Conservation (phyloP, 2,113 vertebrate genomes). For the Nasalis larvatus region DNA sequence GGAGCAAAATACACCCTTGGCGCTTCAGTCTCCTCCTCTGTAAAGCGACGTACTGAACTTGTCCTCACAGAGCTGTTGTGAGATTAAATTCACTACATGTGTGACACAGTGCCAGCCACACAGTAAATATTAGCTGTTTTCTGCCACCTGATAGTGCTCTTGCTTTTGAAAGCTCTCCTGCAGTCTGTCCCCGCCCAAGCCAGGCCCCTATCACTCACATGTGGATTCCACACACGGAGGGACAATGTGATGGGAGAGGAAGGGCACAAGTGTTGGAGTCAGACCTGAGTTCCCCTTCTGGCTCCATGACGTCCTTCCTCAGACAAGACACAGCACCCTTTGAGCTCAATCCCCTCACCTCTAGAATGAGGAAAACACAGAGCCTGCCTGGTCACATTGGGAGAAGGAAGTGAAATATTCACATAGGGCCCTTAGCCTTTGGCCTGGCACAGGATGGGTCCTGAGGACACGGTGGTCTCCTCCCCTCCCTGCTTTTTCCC, state of each 20-base stretch:
- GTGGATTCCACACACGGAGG: neutral
- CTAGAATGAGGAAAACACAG: neutral
- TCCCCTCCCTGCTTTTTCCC: neutral
- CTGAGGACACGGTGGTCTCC: fast-evolving
- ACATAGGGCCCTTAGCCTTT: fast-evolving
- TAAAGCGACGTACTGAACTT: neutral
- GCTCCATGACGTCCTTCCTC: neutral
- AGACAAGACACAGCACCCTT: neutral
- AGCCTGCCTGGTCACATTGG: neutral
- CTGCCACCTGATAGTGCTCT: neutral
- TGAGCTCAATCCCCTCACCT: neutral
- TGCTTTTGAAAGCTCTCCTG: neutral
- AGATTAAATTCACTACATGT: neutral
- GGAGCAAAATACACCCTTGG: neutral
- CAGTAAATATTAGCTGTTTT: fast-evolving
- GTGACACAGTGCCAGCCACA: neutral
- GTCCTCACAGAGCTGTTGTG: neutral
- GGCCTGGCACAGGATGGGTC: neutral
- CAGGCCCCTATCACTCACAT: neutral
- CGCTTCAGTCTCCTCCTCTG: neutral
- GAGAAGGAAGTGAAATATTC: neutral
- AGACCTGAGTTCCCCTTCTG: neutral
- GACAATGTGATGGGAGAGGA: fast-evolving
- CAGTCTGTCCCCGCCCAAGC: neutral
- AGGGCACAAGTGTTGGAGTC: neutral